Conservation (phyloP, 2,888 invertebrate species). For the Caenorhabditis zanzibari region DNA sequence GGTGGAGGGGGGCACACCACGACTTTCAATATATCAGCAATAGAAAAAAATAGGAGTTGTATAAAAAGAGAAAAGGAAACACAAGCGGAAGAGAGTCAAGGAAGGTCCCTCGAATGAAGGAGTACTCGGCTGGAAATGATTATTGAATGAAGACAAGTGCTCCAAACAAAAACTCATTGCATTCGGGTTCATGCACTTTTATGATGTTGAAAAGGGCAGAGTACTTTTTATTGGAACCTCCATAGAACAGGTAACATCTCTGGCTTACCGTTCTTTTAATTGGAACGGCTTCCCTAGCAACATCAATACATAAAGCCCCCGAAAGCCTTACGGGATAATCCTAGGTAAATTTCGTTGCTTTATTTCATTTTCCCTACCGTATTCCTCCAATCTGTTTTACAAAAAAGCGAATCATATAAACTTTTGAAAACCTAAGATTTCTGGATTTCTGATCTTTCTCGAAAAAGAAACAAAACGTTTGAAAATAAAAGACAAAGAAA, state of each 20-base stretch:
- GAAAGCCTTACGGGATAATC: too few relatives aligned
- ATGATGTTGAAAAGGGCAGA: slow-evolving; percentile 10
- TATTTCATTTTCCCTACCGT: too few relatives aligned
- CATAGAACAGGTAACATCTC: background rate
- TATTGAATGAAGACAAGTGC: slow-evolving; percentile 4
- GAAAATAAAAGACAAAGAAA: slow-evolving; percentile 13
- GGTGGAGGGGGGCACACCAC: slow-evolving; percentile 34
- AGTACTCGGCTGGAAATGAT: slow-evolving; percentile 56
- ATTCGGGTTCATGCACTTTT: slow-evolving; percentile 11
- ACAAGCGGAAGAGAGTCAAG: slow-evolving; percentile 14
- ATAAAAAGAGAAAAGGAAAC: slow-evolving; percentile 1
- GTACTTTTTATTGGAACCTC: slow-evolving; percentile 6
- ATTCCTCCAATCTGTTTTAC: too few relatives aligned
- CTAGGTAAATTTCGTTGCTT: too few relatives aligned
- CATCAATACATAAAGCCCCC: too few relatives aligned
- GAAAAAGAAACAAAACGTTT: slow-evolving; percentile 34
- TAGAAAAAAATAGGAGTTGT: slow-evolving; percentile 21
- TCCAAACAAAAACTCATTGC: slow-evolving; percentile 27
- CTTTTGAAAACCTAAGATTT: too few relatives aligned
- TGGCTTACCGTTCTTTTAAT: too few relatives aligned
- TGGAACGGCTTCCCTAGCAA: too few relatives aligned
- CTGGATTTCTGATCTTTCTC: slow-evolving; percentile 7
- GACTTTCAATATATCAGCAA: slow-evolving; percentile 59
- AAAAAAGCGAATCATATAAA: too few relatives aligned
- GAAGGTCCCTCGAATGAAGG: slow-evolving; percentile 34